phyloP scores from a whole-genome alignment of 2,113 vertebrate genomes.

The Cepphus grylle region DNA sequence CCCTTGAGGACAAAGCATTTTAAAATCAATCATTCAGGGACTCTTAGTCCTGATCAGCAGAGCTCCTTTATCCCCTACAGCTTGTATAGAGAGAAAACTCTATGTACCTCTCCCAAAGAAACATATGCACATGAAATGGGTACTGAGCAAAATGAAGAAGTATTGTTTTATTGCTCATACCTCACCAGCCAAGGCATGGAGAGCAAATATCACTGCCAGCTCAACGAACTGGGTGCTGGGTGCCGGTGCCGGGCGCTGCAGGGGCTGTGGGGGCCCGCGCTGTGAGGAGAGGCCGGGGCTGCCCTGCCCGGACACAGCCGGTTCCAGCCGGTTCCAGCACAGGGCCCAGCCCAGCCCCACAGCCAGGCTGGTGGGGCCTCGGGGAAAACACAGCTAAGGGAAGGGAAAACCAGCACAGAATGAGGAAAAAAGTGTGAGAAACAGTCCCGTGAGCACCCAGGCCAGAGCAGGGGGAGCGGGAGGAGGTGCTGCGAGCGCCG shows the following conservation, averaged over 20 bases:
- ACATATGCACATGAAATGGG: rapidly evolving
- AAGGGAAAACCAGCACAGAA: not conserved
- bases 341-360: not conserved
- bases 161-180: not conserved
- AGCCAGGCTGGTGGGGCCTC: too few species aligned
- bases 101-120: not conserved
- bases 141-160: not conserved
- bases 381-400: not conserved
- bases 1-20: not conserved
- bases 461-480: not conserved
- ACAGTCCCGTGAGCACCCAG: not conserved
- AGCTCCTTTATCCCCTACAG: not conserved
- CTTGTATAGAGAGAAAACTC: not conserved
- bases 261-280: not conserved
- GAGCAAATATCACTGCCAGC: not conserved
- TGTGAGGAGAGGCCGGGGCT: not conserved
- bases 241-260: too few species aligned
- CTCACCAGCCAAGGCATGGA: not conserved
- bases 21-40: not conserved
- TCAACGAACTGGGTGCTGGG: rapidly evolving
- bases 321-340: rapidly evolving
- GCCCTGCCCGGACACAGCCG: not conserved
- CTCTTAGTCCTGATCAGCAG: not conserved
- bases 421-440: not conserved
- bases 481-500: rapidly evolving